Evolutionary conservation across 2,113 vertebrate species (phyloP).

Genomic region (Seriola quinqueradiata): DNA sequence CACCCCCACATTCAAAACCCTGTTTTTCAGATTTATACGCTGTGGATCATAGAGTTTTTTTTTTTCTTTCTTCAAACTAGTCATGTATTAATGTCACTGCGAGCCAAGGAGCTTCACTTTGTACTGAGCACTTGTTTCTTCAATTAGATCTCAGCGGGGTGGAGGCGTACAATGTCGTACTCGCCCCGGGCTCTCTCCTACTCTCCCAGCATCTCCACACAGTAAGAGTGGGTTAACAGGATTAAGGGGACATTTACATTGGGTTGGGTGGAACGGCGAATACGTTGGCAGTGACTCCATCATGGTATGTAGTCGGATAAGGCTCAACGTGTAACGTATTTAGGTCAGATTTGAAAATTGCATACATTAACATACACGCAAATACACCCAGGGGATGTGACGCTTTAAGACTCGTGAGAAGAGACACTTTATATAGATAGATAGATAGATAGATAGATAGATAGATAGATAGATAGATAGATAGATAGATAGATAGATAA

Average conservation of each 20-base stretch:
- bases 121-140: constrained; percentile 70
- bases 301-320: constrained; percentile 26
- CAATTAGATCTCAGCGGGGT: constrained; percentile 74
- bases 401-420: neutral
- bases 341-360: constrained; percentile 71
- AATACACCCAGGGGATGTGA: constrained; percentile 12
- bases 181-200: constrained; percentile 54
- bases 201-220: constrained; percentile 54
- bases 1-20: constrained; percentile 45
- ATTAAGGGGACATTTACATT: constrained; percentile 75
- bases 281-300: constrained; percentile 48
- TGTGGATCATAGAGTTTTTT: neutral
- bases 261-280: constrained; percentile 45
- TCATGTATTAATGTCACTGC: constrained; percentile 62
- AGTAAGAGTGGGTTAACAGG: constrained; percentile 74
- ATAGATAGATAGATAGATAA: neutral
- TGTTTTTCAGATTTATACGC: constrained; percentile 44
- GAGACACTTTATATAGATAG: constrained; percentile 5
- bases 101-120: constrained; percentile 61
- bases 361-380: constrained; percentile 59
- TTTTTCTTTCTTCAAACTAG: neutral
- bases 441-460: neutral
- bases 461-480: neutral
- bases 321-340: constrained; percentile 60
- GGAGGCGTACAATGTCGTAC: constrained; percentile 52